Conservation (phyloP, 2,797 vertebrate genomes). For the Mormyrops boulengeri region DNA sequence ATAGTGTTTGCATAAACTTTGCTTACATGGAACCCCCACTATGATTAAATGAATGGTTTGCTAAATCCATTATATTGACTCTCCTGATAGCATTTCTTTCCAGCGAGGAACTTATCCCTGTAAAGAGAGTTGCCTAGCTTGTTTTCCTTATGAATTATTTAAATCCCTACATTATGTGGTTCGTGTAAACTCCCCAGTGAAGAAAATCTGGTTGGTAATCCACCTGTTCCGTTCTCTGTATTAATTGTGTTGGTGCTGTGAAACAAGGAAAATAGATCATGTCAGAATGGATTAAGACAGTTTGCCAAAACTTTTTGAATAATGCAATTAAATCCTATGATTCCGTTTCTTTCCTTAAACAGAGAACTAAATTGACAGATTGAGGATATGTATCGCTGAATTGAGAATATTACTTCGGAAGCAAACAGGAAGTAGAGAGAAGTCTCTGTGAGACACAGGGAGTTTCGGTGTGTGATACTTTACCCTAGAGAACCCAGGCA, state of each 20-base stretch:
- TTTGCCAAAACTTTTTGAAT: conserved; percentile 44
- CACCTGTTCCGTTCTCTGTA: conserved; percentile 33
- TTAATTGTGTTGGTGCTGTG: conserved; percentile 56
- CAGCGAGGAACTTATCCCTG: conserved; percentile 15
- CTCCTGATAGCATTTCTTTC: conserved; percentile 31
- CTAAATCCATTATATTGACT: conserved; percentile 37
- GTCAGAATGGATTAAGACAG: conserved; percentile 46
- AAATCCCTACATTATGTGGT: conserved; percentile 22
- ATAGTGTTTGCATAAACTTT: conserved; percentile 27
- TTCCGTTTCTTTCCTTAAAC: conserved; percentile 34
- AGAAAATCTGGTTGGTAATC: conserved; percentile 22
- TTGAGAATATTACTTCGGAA: conserved; percentile 31
- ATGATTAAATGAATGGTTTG: conserved; percentile 38
- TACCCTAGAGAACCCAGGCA: neutral
- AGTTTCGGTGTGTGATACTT: neutral
- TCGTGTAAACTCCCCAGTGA: conserved; percentile 13
- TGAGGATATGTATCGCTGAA: conserved; percentile 15
- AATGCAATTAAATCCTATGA: conserved; percentile 43
- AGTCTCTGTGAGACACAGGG: neutral
- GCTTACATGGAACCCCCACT: conserved; percentile 21
- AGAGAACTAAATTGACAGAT: conserved; percentile 25
- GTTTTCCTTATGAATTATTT: conserved; percentile 34
- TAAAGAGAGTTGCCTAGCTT: conserved; percentile 12
- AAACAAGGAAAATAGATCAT: conserved; percentile 48
- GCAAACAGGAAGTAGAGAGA: neutral